Base-by-base conservation (phyloP, 2,888 invertebrate species). In the Lochmaea capreae region DNA sequence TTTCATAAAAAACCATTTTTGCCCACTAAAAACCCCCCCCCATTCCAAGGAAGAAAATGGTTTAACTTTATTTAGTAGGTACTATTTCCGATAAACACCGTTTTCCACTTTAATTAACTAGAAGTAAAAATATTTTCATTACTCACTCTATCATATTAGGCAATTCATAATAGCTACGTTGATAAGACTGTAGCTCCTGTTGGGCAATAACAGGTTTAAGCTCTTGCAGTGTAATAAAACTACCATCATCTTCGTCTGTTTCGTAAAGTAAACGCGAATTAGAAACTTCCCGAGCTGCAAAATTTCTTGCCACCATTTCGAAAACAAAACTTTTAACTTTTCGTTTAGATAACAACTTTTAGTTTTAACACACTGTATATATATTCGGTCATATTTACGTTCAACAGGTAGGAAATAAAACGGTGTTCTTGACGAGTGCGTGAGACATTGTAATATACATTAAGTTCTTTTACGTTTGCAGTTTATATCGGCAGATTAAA, bases 171-270 rank as follows among this genome's bases (percentile, higher is more conserved):
- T 86, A 87, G 72, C 80, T 85, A 4, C 85, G 83, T 71, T 86
- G 84, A 73, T 86, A 85, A 16, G 83, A 82, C 68, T 84, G 84
- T 61, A 73, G 42, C 16, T 49, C 67, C 16, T 73, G 75, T 61
- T 75, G 77, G 18, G 67, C 67, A 16, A 65, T 57, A 5, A 52
- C 71, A 11, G 88, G 86, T 76, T 87, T 88, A 16, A 87, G 79
- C 78, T 88, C 88, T 76, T 88, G 87, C 49, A 88, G 79, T 39
- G 87, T 86, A 72, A 88, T 84, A 80, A 85, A 88, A 65, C 87
- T 86, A 43, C 83, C 79, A 49, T 87, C 87, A 68, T 87, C 86
- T 62, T 86, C 82, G 54, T 83, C 85, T 1, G 87, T 86, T 73
- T 87, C 84, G 80, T 88, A 87, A 33, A 87, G 80, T 33, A 88